These are phyloP conservation scores for Clarias batrachus DNA, from an alignment of 2,113 vertebrate species.

Conservation along the genomic window DNA sequence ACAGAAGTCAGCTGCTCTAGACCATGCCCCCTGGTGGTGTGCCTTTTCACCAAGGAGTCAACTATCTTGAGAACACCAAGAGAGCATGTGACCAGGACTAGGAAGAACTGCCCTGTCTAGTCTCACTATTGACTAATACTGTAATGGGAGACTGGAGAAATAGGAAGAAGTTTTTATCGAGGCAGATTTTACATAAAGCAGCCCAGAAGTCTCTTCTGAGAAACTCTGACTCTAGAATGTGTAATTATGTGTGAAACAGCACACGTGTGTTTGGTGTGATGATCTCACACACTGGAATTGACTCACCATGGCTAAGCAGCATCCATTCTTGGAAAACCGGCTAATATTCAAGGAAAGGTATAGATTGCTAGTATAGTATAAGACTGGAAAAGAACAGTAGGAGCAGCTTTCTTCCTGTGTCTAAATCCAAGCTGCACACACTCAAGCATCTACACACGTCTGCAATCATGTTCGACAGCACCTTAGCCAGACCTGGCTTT, in stretches of 20 bases:
- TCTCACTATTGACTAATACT: too few species aligned
- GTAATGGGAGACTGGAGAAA: too few species aligned
- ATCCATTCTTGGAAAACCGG: constrained; percentile 48
- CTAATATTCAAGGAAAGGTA: constrained; percentile 60
- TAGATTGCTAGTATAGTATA: constrained; percentile 55
- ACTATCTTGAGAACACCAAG: too few species aligned
- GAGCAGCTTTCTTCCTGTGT: background rate
- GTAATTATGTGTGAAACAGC: background rate
- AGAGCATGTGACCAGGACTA: too few species aligned
- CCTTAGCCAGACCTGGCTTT: constrained; percentile 26
- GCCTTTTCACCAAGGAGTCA: too few species aligned
- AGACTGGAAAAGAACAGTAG: background rate
- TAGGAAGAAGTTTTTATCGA: too few species aligned
- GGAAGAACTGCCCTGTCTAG: too few species aligned
- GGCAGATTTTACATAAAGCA: background rate
- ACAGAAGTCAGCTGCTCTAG: too few species aligned
- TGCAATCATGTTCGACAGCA: constrained; percentile 35
- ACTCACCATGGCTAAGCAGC: constrained; percentile 8
- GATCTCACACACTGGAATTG: background rate
- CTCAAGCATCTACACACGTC: background rate
- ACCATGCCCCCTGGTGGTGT: too few species aligned
- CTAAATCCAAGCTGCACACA: background rate
- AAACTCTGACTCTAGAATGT: background rate
- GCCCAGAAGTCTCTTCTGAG: background rate
- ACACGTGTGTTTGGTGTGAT: constrained; percentile 1